These are phyloP conservation scores for Drosophila austrosaltans DNA, from an alignment of 2,888 invertebrate species.

Conservation along the genomic window DNA sequence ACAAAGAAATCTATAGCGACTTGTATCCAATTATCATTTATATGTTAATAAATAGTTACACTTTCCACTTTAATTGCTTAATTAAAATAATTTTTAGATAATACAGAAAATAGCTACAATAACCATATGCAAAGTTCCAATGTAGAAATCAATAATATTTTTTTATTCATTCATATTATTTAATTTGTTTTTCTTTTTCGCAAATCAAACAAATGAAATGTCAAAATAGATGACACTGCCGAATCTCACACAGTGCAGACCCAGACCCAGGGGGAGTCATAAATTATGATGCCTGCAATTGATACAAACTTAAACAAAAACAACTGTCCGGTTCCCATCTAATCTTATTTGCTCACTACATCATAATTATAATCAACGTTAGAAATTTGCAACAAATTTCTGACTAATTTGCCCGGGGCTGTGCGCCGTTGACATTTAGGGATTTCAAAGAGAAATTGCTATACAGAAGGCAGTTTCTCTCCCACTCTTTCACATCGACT, in stretches of 20 bases:
- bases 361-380: conserved; percentile 66
- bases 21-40: too few species aligned
- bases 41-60: too few species aligned
- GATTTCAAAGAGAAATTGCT: conserved; percentile 45
- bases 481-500: conserved; percentile 64
- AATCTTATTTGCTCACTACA: conserved; percentile 57
- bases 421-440: conserved; percentile 34
- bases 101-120: background rate
- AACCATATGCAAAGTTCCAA: background rate
- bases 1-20: too few species aligned
- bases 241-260: background rate
- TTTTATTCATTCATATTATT: background rate
- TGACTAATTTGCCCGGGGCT: conserved; percentile 63
- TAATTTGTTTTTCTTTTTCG: background rate
- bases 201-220: background rate
- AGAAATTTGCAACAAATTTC: conserved; percentile 46
- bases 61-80: too few species aligned
- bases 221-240: conserved; percentile 2
- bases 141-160: background rate
- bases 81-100: too few species aligned
- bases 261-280: conserved; percentile 10
- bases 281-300: conserved; percentile 14
- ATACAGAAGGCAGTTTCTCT: conserved; percentile 26
- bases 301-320: conserved; percentile 40
- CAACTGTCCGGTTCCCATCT: conserved; percentile 63